Base-by-base conservation (phyloP, 2,888 invertebrate species). In the Auanema freiburgensis region DNA sequence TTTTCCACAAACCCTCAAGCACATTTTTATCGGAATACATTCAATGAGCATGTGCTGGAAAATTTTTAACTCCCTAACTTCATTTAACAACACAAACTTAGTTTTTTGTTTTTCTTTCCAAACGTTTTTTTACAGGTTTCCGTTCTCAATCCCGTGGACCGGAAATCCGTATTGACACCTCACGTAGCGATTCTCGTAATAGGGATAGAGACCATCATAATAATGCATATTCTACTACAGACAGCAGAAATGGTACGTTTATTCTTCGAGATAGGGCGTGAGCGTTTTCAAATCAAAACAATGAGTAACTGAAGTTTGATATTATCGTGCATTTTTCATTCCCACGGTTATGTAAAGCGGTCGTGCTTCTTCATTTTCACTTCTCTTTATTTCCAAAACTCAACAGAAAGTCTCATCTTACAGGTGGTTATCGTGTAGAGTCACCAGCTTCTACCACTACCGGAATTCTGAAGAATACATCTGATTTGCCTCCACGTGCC, bases 341-440 rank as follows among this genome's bases (percentile, higher is more conserved):
- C 46, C 46, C 3, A 18, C 46, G 6, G 16, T 10, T 10, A 10
- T 21, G 18, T n/a, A 46, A 10, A 46, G 46, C 16, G 18, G 46
- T 46, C 16, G 46, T 46, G 46, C 46, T 5, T 46, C 10, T 46
- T 5, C 10, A 16, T 21, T 5, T 18, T 3, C n/a, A n/a, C n/a
- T n/a, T n/a, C n/a, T n/a, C 51, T 18, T 8, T 6, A 49, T 14
- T 57, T 14, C n/a, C 2, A 16, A 43, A 21, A 23, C 2, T 3
- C 12, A 33, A 18, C n/a, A 51, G 3, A 4, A 21, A 23, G 50
- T 49, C 21, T 33, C 2, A 4, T 56, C 58, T 33, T 62, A 49
- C 65, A 70, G 72, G 33, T 3, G 33, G 71, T 52, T 76, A 76
- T 59, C 76, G 76, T 41, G 76, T 76, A 14, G 76, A 76, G 10